Conservation (phyloP, 2,888 invertebrate species). For the Agrochola lychnidis region DNA sequence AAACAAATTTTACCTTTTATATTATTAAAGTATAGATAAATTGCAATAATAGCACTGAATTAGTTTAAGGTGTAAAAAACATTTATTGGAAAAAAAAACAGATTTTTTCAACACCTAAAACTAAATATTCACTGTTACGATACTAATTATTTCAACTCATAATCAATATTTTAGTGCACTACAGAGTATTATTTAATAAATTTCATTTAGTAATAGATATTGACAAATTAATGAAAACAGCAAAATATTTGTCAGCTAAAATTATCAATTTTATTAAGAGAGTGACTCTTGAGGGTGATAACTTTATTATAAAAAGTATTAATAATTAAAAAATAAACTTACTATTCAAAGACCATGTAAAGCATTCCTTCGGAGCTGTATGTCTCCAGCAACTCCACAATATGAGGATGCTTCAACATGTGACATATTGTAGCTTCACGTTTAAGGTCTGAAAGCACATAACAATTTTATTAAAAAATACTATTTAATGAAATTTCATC, state of each 20-base stretch:
- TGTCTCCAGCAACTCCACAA: slow-evolving; percentile 99
- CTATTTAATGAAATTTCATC: too few species aligned
- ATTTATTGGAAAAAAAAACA: neutral
- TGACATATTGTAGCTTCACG: slow-evolving; percentile 99
- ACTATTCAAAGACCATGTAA: slow-evolving; percentile 99
- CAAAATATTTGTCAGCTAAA: neutral
- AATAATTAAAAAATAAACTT: slow-evolving; percentile 88
- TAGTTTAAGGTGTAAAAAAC: neutral
- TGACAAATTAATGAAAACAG: neutral
- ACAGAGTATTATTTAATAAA: neutral
- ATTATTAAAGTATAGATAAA: too few species aligned
- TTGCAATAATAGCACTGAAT: neutral
- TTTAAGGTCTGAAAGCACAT: slow-evolving; percentile 95
- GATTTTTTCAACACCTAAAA: neutral
- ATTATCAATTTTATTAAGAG: neutral
- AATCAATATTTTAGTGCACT: neutral
- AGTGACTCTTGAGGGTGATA: neutral
- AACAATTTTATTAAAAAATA: neutral
- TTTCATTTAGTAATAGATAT: neutral
- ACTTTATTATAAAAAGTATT: neutral
- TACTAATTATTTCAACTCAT: neutral
- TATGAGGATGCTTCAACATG: slow-evolving; percentile 99
- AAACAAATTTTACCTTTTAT: too few species aligned
- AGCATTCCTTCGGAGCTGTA: slow-evolving; percentile 99
- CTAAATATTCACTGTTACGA: neutral